phyloP scores from a whole-genome alignment of 1,140 invertebrate species.

The Leptinotarsa lineolata region DNA sequence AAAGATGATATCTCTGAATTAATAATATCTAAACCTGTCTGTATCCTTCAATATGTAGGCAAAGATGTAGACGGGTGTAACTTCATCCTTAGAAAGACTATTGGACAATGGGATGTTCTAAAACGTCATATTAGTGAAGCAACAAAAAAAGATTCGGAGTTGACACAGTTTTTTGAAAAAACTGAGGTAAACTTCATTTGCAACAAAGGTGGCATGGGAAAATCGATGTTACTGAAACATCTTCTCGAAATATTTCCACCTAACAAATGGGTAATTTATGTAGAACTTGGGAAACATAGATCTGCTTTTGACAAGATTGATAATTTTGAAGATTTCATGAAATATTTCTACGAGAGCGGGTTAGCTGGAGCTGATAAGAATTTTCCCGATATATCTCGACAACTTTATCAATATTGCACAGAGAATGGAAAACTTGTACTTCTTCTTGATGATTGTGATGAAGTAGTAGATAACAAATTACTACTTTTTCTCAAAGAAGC shows the following conservation, averaged over 20 bases:
- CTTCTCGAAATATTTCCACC: neutral
- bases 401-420: neutral
- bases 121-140: neutral
- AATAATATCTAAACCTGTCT: neutral
- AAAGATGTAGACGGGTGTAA: neutral
- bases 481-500: slow-evolving; percentile 9
- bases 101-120: neutral
- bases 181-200: slow-evolving; percentile 5
- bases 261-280: slow-evolving; percentile 1
- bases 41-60: neutral
- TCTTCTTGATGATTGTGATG: slow-evolving; percentile 15
- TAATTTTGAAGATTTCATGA: neutral
- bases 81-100: neutral
- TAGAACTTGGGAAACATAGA: slow-evolving; percentile 8
- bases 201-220: slow-evolving; percentile 19
- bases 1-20: neutral
- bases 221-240: slow-evolving; percentile 9
- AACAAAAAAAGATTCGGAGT: neutral
- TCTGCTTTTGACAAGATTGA: neutral
- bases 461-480: neutral
- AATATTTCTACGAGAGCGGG: neutral
- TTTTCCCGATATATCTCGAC: neutral
- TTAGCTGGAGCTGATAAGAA: neutral
- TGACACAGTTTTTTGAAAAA: neutral
- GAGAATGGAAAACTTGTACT: neutral